Conservation (phyloP, 2,797 vertebrate species). For the Melanogrammus aeglefinus region DNA sequence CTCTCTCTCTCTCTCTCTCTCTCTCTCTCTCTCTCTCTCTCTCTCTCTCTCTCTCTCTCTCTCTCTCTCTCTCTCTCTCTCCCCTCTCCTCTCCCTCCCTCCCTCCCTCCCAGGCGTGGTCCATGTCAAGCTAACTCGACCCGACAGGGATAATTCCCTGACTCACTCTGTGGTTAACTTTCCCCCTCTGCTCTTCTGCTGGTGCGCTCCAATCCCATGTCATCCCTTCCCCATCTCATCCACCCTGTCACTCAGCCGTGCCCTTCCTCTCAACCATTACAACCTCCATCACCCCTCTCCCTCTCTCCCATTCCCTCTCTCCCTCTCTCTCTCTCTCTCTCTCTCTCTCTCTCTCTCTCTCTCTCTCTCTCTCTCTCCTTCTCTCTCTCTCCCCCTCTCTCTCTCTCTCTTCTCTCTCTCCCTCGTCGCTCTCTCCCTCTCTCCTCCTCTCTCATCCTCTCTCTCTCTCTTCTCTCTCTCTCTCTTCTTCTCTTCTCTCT, state of each 20-base stretch:
- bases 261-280: conserved; percentile 19
- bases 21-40: conserved; percentile 21
- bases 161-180: conserved; percentile 63
- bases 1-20: conserved; percentile 17
- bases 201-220: conserved; percentile 36
- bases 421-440: conserved; percentile 15
- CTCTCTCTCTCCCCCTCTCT: background rate
- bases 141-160: conserved; percentile 64
- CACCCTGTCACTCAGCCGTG: conserved; percentile 38
- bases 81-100: conserved; percentile 21
- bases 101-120: conserved; percentile 50
- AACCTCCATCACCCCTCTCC: background rate
- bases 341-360: background rate
- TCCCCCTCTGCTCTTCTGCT: conserved; percentile 42
- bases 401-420: background rate
- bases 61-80: conserved; percentile 8
- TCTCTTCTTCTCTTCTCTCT: background rate
- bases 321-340: conserved; percentile 31
- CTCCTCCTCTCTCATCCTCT: background rate
- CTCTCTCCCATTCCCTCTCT: conserved; percentile 30
- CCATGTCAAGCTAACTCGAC: conserved; percentile 58
- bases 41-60: background rate
- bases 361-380: background rate
- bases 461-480: conserved; percentile 18
- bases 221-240: conserved; percentile 45